A percentile compares a stretch with the other conserved stretches of the same genome.
These are phyloP conservation scores for Mesopsocus fuscifrons DNA, from an alignment of 2,888 invertebrate species.

Conservation along the genomic window DNA sequence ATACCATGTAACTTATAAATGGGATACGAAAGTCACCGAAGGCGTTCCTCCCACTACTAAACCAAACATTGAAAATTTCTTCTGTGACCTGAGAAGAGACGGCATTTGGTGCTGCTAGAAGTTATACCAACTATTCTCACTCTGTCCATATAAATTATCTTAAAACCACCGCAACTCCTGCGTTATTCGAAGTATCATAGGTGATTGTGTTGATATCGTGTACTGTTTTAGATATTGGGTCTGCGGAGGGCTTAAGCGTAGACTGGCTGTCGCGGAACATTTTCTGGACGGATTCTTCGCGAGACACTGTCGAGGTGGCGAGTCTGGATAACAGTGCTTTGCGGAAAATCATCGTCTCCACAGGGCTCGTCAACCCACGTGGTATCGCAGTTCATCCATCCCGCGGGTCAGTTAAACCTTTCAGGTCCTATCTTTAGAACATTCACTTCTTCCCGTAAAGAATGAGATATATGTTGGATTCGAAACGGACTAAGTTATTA, in stretches of 20 bases:
- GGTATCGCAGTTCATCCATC: constrained; percentile 88
- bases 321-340: constrained; percentile 53
- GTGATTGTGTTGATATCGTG: too few species aligned
- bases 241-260: constrained; percentile 84
- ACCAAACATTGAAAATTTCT: too few species aligned
- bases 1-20: too few species aligned
- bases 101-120: too few species aligned
- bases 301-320: constrained; percentile 76
- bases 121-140: too few species aligned
- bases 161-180: too few species aligned
- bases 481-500: too few species aligned
- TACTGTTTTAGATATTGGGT: constrained; percentile 53
- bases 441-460: constrained; percentile 8
- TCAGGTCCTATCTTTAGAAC: constrained; percentile 5
- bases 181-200: too few species aligned
- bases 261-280: constrained; percentile 86
- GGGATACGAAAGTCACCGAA: too few species aligned
- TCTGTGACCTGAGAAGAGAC: too few species aligned
- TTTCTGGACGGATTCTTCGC: constrained; percentile 91
- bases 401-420: constrained; percentile 53
- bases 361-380: constrained; percentile 72
- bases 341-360: constrained; percentile 53
- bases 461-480: constrained; percentile 7
- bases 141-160: too few species aligned
- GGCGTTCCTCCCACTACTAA: too few species aligned